These are phyloP conservation scores for Theonella swinhoei DNA, from an alignment of 37 sponge, comb jelly and placozoan genomes.

Conservation along the genomic window DNA sequence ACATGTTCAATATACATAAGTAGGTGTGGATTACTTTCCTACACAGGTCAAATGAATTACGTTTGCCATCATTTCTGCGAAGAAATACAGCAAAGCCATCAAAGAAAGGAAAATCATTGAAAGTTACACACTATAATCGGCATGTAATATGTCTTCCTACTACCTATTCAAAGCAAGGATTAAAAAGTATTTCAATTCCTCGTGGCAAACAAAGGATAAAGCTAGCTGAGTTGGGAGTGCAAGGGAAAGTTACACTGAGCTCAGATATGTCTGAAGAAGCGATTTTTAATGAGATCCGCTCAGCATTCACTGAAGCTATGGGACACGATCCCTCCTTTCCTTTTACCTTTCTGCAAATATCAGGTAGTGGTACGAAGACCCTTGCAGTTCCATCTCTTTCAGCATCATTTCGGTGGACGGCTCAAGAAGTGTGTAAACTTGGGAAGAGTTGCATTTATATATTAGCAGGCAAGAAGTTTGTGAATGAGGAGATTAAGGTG, in stretches of 20 bases:
- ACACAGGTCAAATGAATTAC: no score
- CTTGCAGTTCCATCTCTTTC: conserved; percentile 36
- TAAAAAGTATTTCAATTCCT: not conserved
- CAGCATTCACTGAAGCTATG: conserved; percentile 52
- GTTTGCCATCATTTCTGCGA: not conserved
- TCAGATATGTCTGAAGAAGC: conserved; percentile 48
- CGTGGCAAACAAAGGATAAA: conserved; percentile 17
- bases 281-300: conserved; percentile 19
- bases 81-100: no score
- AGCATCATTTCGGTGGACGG: conserved; percentile 34
- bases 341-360: conserved; percentile 39
- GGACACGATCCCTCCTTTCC: conserved; percentile 25
- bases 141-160: conserved; percentile 6
- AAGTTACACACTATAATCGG: conserved; percentile 1
- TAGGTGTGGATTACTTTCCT: no score
- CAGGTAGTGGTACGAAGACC: conserved; percentile 34
- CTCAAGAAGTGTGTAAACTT: conserved; percentile 17
- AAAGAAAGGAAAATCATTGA: not conserved
- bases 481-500: not conserved
- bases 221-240: conserved; percentile 15
- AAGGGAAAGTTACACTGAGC: conserved; percentile 38
- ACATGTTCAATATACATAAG: no score
- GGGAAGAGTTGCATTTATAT: conserved; percentile 4
- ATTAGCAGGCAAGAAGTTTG: not conserved
- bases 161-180: not conserved